A percentile compares a stretch with the other conserved stretches of the same genome.
phyloP scores from a whole-genome alignment of 2,113 vertebrate species.

The Scopus umbretta region DNA sequence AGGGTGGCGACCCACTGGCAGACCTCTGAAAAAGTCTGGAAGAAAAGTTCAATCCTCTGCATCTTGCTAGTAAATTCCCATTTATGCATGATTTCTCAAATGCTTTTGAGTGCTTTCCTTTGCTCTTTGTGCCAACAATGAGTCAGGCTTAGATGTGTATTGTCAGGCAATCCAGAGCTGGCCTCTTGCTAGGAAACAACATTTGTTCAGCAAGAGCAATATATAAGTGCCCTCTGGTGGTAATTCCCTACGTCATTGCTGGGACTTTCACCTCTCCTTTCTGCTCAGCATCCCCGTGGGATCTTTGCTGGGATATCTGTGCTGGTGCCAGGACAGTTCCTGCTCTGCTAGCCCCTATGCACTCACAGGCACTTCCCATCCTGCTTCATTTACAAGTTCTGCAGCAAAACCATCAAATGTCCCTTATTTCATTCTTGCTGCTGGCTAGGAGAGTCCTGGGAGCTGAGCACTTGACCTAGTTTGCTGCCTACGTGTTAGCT shows the following conservation, averaged over 20 bases:
- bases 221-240: constrained; percentile 41
- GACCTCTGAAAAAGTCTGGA: background rate
- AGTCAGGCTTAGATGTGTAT: constrained; percentile 7
- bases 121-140: constrained; percentile 18
- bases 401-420: background rate
- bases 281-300: background rate
- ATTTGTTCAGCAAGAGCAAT: background rate
- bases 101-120: constrained; percentile 17
- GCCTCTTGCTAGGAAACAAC: background rate
- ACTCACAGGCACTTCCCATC: accelerated
- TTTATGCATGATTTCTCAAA: constrained; percentile 24
- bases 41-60: background rate
- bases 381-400: accelerated
- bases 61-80: background rate
- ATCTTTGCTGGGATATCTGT: background rate
- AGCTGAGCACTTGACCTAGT: background rate
- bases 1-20: background rate
- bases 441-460: background rate
- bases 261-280: background rate
- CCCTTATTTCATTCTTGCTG: background rate
- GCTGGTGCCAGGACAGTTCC: accelerated
- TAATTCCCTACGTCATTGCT: background rate
- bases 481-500: background rate
- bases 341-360: background rate
- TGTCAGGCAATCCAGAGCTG: constrained; percentile 2